Base-by-base conservation (phyloP, 2,888 invertebrate species). In the Unio delphinus region DNA sequence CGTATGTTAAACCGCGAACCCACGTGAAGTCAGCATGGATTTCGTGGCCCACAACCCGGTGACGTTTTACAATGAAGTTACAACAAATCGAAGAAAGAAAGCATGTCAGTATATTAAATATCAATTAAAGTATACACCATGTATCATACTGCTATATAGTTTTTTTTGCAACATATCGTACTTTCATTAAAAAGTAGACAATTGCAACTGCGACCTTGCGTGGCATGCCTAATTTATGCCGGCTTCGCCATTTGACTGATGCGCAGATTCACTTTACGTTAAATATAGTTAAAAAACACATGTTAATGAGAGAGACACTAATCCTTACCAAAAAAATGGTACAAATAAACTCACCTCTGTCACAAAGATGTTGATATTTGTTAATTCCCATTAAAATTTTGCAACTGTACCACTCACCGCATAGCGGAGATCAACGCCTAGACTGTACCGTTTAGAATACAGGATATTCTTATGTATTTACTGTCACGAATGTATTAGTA, bases 401-500 rank as follows among this genome's bases (percentile, higher is more conserved):
- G 65, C 69, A 54, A 62, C 63, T 59, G 34, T 63, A 62, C 69
- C 61, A 62, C 62, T 61, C 56, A 69, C 67, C 66, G 64, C 65
- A 64, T 71, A 66, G 66, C 45, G 45, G 8, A 8, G 66, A 65
- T 73, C 73, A 68, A 45, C 59, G 60, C 64, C 59, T 69, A 65
- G 68, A 75, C 71, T 77, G 77, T 61, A 70, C 63, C 30, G 69
- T 61, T 67, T 69, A 65, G 69, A 70, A 56, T 59, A 69, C 55
- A 64, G 34, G 58, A 55, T 55, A 69, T 59, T 59, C 34, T 59
- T 77, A 74, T 73, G 74, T 77, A 77, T 74, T 69, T 73, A 70
- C 68, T 56, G 30, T 73, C 68, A 69, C 76, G 75, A 74, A 79
- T 78, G 76, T 56, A 77, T 77, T 67, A 72, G 72, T 76, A 81